Base-by-base conservation (phyloP, 1,140 invertebrate genomes). In the Marisa cornuarietis region DNA sequence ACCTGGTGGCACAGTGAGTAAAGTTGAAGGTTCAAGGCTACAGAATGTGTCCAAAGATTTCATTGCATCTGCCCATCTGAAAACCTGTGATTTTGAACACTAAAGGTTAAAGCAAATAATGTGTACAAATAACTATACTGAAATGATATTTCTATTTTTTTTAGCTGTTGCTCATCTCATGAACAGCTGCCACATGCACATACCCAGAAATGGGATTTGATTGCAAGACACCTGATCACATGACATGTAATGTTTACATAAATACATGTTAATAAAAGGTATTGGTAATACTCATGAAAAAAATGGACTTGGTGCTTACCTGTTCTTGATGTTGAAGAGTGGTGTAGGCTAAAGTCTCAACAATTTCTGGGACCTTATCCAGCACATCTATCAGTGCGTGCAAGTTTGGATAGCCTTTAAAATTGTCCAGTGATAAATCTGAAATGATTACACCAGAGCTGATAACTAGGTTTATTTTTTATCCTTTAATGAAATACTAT, bases 341-440 rank as follows among this genome's bases (percentile, higher is more conserved):
- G 42, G 80, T 84, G 62, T 78, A 84, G 18, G 80, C 74, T 24
- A 79, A 71, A 18, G 79, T 80, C 74, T 82, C 81, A 62, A 76
- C 79, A 54, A 82, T 69, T 7, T 82, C 61, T n/a, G 83, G 83
- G 20, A 82, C n/a, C 13, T 82, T 63, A 65, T 84, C 79, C 20
- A 81, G 26, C 20, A 82, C 31, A 61, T 31, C 42, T 26, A 80
- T n/a, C 20, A 82, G 24, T 31, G 78, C 80, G 49, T 73, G 51
- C 66, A 84, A 22, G 68, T 81, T 66, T 16, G 83, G 81, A 63
- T 79, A 82, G n/a, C 71, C 81, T n/a, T 61, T 52, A 68, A 82
- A 82, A 42, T 71, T 22, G 0, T 75, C 77, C 42, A 52, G 49
- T 14, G 71, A 20, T 8, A 69, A 72, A 9, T 18, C 78, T 79